Conservation (phyloP, 2,888 invertebrate genomes). For the Drosophila kanekoi region DNA sequence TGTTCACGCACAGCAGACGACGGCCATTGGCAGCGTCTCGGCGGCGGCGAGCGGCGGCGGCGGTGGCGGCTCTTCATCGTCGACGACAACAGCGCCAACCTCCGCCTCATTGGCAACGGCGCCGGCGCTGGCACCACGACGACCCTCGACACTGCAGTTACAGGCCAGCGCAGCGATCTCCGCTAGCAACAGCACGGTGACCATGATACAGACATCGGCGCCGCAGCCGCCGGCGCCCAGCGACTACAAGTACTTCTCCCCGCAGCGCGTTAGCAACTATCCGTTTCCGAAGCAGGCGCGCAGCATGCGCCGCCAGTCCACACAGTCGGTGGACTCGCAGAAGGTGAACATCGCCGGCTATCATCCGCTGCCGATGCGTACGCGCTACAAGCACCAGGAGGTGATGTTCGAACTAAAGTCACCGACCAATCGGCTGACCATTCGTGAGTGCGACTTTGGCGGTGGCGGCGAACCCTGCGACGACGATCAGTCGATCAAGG, state of each 20-base stretch:
- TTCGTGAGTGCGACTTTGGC: conserved; percentile 85
- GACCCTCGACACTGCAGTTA: conserved; percentile 80
- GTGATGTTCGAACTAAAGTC: conserved; percentile 85
- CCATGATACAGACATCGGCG: conserved; percentile 81
- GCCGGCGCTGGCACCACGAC: conserved; percentile 70
- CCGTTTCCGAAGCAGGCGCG: conserved; percentile 84
- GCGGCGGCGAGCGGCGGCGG: conserved; percentile 58
- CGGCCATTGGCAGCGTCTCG: conserved; percentile 69
- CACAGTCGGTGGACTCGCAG: conserved; percentile 84
- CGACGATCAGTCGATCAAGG: conserved; percentile 85
- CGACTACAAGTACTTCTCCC: conserved; percentile 85
- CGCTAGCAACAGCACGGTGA: conserved; percentile 77
- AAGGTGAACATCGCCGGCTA: conserved; percentile 82
- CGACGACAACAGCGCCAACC: conserved; percentile 68
- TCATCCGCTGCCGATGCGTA: conserved; percentile 83
- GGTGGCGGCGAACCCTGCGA: conserved; percentile 85
- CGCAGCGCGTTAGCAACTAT: conserved; percentile 84
- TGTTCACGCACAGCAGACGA: conserved; percentile 69
- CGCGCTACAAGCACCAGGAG: conserved; percentile 83
- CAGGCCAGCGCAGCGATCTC: conserved; percentile 69
- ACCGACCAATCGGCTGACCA: conserved; percentile 84
- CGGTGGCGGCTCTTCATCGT: conserved; percentile 59
- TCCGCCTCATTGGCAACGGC: conserved; percentile 61
- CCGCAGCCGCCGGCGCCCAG: conserved; percentile 83
- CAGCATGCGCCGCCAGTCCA: conserved; percentile 83